A percentile compares a stretch with the other conserved stretches of the same genome.
Evolutionary conservation across 2,888 invertebrate species (phyloP).

Genomic region (Lepidochitona cinerea): DNA sequence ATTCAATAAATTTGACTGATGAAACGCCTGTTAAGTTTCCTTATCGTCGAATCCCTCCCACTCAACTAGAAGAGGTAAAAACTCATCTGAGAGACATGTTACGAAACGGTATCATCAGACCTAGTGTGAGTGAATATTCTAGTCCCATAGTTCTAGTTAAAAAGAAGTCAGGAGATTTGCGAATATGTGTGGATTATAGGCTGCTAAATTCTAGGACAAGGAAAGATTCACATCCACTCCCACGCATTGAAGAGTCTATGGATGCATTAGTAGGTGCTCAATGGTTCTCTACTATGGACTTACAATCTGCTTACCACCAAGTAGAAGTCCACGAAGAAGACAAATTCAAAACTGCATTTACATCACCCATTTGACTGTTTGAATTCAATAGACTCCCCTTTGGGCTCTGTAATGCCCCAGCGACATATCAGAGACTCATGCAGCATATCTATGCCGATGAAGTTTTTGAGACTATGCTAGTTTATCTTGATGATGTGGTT

Average conservation of each 20-base stretch:
- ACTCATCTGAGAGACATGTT: constrained; percentile 24
- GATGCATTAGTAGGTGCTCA: constrained; percentile 17
- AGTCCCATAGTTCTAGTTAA: constrained; percentile 31
- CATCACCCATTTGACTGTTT: constrained; percentile 10
- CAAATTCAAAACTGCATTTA: constrained; percentile 18
- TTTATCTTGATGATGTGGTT: constrained; percentile 8
- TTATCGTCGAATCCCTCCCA: constrained; percentile 26
- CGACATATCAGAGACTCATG: constrained; percentile 15
- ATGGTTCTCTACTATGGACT: constrained; percentile 19
- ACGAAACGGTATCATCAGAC: constrained; percentile 27
- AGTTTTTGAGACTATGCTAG: too few relatives aligned
- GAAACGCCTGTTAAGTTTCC: constrained; percentile 19
- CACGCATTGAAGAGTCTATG: constrained; percentile 30
- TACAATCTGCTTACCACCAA: constrained; percentile 20
- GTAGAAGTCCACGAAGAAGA: constrained; percentile 12
- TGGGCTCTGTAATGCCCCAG: constrained; percentile 13
- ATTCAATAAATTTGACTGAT: constrained; percentile 14
- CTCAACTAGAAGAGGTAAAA: constrained; percentile 24
- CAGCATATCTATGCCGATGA: constrained; percentile 2
- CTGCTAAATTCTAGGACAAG: constrained; percentile 25
- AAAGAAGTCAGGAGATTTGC: constrained; percentile 24
- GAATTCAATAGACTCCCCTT: too few relatives aligned
- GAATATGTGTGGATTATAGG: constrained; percentile 32
- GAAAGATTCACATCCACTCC: constrained; percentile 30
- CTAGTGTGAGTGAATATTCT: constrained; percentile 29